These are phyloP conservation scores for Eunapius fragilis DNA, from an alignment of 37 sponge, comb jelly and placozoan genomes.

Conservation along the genomic window DNA sequence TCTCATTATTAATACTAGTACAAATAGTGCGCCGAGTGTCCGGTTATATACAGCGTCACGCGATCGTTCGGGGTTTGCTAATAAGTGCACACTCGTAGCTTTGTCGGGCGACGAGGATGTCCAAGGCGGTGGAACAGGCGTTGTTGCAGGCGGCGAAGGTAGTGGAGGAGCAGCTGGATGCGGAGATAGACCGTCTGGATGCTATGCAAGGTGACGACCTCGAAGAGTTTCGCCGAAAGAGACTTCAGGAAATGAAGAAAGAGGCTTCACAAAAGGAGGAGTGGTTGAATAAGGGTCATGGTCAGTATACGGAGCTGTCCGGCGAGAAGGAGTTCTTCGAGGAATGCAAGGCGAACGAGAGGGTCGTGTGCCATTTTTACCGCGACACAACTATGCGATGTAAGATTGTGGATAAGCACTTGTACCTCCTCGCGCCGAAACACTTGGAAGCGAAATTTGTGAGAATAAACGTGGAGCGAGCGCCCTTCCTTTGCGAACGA, in stretches of 20 bases:
- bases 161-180: slow-evolving; percentile 82
- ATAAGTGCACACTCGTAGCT: background rate
- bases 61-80: background rate
- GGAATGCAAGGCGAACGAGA: slow-evolving; percentile 85
- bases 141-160: slow-evolving; percentile 72
- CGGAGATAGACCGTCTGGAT: slow-evolving; percentile 86
- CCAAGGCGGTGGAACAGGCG: slow-evolving; percentile 40
- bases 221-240: slow-evolving; percentile 59
- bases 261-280: slow-evolving; percentile 82
- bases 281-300: slow-evolving; percentile 88
- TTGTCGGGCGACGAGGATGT: background rate
- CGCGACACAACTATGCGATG: slow-evolving; percentile 89
- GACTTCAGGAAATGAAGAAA: slow-evolving; percentile 86
- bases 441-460: slow-evolving; percentile 94
- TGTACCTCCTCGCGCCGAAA: slow-evolving; percentile 84
- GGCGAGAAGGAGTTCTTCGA: slow-evolving; percentile 98
- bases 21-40: too few relatives aligned
- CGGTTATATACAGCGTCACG: background rate
- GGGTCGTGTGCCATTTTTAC: slow-evolving; percentile 93
- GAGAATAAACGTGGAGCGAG: slow-evolving; percentile 90
- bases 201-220: slow-evolving; percentile 85
- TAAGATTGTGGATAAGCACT: slow-evolving; percentile 98
- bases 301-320: slow-evolving; percentile 82
- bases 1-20: background rate
- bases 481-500: slow-evolving; percentile 90